Conservation (phyloP, 2,113 vertebrate species). For the Varanus salvator region DNA sequence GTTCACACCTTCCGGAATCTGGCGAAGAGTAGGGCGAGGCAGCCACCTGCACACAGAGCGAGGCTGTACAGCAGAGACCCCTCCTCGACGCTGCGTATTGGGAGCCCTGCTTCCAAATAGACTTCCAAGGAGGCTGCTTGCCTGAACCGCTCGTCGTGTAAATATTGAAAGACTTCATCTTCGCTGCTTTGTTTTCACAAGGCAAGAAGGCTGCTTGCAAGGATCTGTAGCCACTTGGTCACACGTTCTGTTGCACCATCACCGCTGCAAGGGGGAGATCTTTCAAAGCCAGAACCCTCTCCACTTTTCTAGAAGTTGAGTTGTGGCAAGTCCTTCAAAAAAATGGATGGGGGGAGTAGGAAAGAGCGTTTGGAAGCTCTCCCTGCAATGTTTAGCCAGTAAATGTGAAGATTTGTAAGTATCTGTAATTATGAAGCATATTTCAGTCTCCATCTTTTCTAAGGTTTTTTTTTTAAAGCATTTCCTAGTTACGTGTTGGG, state of each 20-base stretch:
- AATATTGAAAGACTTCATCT: conserved; percentile 22
- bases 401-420: conserved; percentile 74
- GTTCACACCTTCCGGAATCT: conserved; percentile 27
- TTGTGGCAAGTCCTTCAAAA: conserved; percentile 27
- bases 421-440: conserved; percentile 67
- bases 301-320: conserved; percentile 12
- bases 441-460: conserved; percentile 70
- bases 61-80: conserved; percentile 48
- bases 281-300: conserved; percentile 3
- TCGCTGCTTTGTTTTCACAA: conserved; percentile 30
- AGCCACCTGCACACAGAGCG: conserved; percentile 16
- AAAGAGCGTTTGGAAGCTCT: conserved; percentile 27
- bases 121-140: conserved; percentile 37
- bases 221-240: conserved; percentile 19
- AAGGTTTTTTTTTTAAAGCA: conserved; percentile 62
- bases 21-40: no score
- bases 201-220: conserved; percentile 15
- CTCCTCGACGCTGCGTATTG: conserved; percentile 21
- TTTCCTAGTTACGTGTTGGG: conserved; percentile 58
- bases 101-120: conserved; percentile 8
- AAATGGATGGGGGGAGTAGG: not conserved
- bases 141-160: conserved; percentile 34
- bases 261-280: not conserved
- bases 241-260: not conserved
- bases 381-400: conserved; percentile 59